phyloP scores from a whole-genome alignment of 2,888 invertebrate genomes.

The Bedellia somnulentella region DNA sequence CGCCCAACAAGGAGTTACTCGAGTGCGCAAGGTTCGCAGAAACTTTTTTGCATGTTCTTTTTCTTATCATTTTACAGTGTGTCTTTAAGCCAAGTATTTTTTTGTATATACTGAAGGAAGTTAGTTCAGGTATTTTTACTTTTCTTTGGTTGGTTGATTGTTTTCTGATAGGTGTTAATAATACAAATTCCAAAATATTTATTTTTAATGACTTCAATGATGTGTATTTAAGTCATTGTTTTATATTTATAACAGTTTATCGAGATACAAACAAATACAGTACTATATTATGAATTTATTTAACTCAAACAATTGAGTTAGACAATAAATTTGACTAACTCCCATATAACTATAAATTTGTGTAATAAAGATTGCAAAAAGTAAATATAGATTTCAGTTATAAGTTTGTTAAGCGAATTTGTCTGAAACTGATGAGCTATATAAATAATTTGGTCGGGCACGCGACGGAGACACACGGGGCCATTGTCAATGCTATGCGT shows the following conservation, averaged over 20 bases:
- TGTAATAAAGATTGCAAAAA: neutral
- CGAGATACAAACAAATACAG: neutral
- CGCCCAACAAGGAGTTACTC: slow-evolving; percentile 42
- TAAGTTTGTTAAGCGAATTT: slow-evolving; percentile 13
- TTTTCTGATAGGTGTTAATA: neutral
- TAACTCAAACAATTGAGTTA: neutral
- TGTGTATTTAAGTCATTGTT: neutral
- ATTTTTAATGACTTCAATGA: neutral
- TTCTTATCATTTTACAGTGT: neutral
- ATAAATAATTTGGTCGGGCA: slow-evolving; percentile 46
- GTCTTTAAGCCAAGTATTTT: too few species aligned
- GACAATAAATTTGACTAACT: neutral
- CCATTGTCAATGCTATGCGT: neutral
- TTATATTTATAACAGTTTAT: neutral
- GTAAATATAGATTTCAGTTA: neutral
- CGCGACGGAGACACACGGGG: slow-evolving; percentile 17
- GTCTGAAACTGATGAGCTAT: slow-evolving; percentile 34
- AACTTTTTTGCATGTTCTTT: slow-evolving; percentile 13
- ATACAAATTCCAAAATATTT: neutral
- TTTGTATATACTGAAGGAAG: too few species aligned
- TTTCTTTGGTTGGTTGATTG: too few species aligned
- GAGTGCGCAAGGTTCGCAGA: slow-evolving; percentile 58
- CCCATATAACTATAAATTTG: neutral
- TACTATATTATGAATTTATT: neutral
- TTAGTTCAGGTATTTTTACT: too few species aligned